Percentiles rank a stretch among this genome's conserved stretches.
Conservation (phyloP, 2,113 vertebrate genomes). For the Piaya cayana region DNA sequence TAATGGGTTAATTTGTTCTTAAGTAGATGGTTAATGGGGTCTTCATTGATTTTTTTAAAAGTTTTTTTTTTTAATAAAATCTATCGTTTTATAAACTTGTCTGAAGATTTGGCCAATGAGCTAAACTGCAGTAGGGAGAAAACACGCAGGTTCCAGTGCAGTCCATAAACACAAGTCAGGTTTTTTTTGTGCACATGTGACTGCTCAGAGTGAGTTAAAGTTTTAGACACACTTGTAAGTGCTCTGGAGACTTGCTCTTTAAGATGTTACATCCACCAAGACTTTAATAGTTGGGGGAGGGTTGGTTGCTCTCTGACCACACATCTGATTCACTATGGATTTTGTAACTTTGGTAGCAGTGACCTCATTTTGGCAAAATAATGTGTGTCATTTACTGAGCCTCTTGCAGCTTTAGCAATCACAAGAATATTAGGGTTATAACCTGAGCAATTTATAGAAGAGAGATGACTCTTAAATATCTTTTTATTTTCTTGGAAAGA, state of each 20-base stretch:
- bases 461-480: slow-evolving; percentile 52
- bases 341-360: slow-evolving; percentile 69
- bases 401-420: slow-evolving; percentile 61
- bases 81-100: neutral
- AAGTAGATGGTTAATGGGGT: neutral
- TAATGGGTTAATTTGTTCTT: neutral
- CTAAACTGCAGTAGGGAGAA: neutral
- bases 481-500: slow-evolving; percentile 42
- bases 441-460: slow-evolving; percentile 73
- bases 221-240: neutral
- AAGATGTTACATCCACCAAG: slow-evolving; percentile 24
- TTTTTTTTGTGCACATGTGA: neutral
- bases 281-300: slow-evolving; percentile 11
- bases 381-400: slow-evolving; percentile 59
- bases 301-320: slow-evolving; percentile 58
- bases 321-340: slow-evolving; percentile 64
- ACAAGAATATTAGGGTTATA: slow-evolving; percentile 65
- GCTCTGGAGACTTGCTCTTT: slow-evolving; percentile 31
- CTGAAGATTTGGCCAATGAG: neutral
- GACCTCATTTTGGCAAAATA: slow-evolving; percentile 72
- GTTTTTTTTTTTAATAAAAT: neutral
- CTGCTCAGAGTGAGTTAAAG: neutral
- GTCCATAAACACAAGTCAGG: neutral
- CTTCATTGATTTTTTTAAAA: neutral
- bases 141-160: neutral